Base-by-base conservation (phyloP, 2,797 vertebrate genomes). In the Smutsia temminckii region DNA sequence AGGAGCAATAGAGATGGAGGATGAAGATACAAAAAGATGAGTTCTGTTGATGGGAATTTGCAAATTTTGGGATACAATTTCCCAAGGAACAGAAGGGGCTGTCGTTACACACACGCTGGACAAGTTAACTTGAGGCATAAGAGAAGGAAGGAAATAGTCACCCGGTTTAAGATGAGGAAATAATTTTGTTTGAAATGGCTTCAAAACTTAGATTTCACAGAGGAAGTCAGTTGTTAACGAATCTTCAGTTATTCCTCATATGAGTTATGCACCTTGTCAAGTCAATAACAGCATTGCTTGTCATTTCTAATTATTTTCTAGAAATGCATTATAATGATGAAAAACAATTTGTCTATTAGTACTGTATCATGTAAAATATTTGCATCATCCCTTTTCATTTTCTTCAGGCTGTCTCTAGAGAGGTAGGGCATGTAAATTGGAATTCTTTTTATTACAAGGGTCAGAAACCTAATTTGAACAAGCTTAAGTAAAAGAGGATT, bases 181-280 rank as follows among this genome's bases (percentile, higher is more conserved):
- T 91, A 79, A 91, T 75, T 69, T 53, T 85, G 63, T 94, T 71
- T 95, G 74, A 94, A 94, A 79, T 80, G 72, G 27, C 34, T 61
- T 86, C 78, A n/a, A 85, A 55, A 63, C 29, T 83, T 64, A 46
- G 46, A 49, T 69, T 93, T 91, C 57, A 34, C 85, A 83, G 49
- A 93, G 77, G 90, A 95, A 91, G 89, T 95, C 63, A 37, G 69
- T 71, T 51, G 69, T 95, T 92, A 94, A 86, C n/a, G 61, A 88
- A 91, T 32, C 42, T 23, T 94, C 23, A 7, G 34, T 78, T 78
- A 71, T 37, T 59, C 72, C 29, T 77, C 46, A 61, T 14, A 77
- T 4, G 63, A 74, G 42, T 55, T 72, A 46, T 4, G 11, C 0
- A 34, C 18, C 8, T 40, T 85, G 85, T 85, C 61, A 53, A 29